Evolutionary conservation across 1,140 invertebrate species (phyloP).

Genomic region (Aphaenogaster rudis): DNA sequence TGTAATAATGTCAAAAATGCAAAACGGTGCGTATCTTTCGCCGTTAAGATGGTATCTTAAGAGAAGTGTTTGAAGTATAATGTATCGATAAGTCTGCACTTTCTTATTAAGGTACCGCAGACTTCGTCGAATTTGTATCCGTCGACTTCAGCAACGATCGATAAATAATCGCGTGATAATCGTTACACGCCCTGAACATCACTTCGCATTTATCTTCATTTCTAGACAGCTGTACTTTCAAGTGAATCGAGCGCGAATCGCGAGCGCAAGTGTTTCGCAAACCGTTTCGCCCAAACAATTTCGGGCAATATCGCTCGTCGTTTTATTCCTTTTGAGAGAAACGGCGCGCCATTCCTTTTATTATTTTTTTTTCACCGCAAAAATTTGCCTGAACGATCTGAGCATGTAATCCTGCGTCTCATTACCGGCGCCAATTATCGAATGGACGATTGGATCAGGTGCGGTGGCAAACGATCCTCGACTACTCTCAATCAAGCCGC

Average conservation of each 20-base stretch:
- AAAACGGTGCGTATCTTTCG: background rate
- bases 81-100: constrained; percentile 25
- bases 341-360: constrained; percentile 1
- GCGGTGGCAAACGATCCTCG: constrained; percentile 80
- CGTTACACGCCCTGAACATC: constrained; percentile 49
- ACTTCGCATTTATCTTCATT: constrained; percentile 58
- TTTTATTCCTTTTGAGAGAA: background rate
- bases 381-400: constrained; percentile 34
- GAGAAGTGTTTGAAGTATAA: constrained; percentile 21
- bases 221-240: constrained; percentile 52
- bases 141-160: constrained; percentile 24
- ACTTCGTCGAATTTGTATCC: constrained; percentile 43
- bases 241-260: background rate
- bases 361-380: constrained; percentile 4
- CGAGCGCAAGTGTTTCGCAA: constrained; percentile 7
- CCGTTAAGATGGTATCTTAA: constrained; percentile 42
- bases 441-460: constrained; percentile 82
- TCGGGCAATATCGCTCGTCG: background rate
- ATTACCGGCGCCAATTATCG: constrained; percentile 84
- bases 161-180: constrained; percentile 57
- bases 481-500: constrained; percentile 76
- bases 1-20: constrained; percentile 26
- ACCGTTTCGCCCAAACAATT: constrained; percentile 6
- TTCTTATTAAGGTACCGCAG: constrained; percentile 40
- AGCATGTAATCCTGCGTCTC: constrained; percentile 71